These are phyloP conservation scores for Acanthosepion esculentum DNA, from an alignment of 2,888 invertebrate species.

Conservation along the genomic window DNA sequence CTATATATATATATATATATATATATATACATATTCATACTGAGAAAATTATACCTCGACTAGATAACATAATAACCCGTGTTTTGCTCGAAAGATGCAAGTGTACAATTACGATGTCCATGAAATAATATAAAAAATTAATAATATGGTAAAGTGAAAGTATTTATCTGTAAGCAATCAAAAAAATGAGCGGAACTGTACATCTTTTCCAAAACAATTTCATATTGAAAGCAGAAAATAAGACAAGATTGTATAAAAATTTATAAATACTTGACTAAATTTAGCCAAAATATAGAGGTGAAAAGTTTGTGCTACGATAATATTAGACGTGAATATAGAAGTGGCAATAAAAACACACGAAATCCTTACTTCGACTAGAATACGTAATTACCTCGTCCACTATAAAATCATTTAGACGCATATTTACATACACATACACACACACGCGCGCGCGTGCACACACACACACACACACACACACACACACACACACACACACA, in stretches of 20 bases:
- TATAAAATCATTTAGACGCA: neutral
- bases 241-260: neutral
- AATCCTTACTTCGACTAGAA: neutral
- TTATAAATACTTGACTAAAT: neutral
- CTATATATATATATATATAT: neutral
- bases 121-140: neutral
- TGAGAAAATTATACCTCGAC: neutral
- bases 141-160: neutral
- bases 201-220: no score
- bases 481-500: no score
- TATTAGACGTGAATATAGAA: neutral
- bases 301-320: neutral
- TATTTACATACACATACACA: neutral
- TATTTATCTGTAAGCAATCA: neutral
- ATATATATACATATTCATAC: neutral
- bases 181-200: neutral
- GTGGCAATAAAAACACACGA: neutral
- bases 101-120: neutral
- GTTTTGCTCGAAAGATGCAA: neutral
- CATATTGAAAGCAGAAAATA: neutral
- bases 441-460: accelerated
- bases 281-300: neutral
- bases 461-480: no score
- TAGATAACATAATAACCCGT: neutral
- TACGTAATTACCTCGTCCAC: neutral